A percentile compares a stretch with the other conserved stretches of the same genome.
phyloP scores from a whole-genome alignment of 2,113 vertebrate species.

The Arizona elegans region DNA sequence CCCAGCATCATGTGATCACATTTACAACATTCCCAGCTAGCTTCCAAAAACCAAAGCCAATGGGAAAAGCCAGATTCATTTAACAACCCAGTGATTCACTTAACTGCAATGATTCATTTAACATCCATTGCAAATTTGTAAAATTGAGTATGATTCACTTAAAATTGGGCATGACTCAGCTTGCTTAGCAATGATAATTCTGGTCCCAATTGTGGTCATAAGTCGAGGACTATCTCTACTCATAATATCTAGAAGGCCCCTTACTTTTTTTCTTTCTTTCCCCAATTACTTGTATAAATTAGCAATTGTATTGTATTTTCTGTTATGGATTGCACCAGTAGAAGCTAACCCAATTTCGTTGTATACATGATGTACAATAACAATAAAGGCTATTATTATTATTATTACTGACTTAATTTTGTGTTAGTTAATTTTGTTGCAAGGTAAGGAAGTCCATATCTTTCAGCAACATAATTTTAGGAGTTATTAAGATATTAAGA shows the following conservation, averaged over 20 bases:
- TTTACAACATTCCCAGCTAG: background rate
- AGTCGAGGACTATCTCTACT: background rate
- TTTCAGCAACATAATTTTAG: background rate
- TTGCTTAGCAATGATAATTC: background rate
- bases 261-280: no score
- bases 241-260: background rate
- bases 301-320: no score
- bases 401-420: background rate
- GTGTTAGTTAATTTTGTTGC: background rate
- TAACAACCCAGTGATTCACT: background rate
- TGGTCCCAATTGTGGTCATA: background rate
- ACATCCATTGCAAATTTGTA: background rate
- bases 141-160: background rate
- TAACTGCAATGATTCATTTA: background rate
- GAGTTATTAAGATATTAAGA: background rate
- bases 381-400: no score
- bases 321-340: no score
- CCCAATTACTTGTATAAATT: no score
- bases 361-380: no score
- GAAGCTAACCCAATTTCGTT: no score
- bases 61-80: background rate
- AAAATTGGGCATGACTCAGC: background rate
- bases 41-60: background rate
- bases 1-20: background rate
- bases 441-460: no score